Conservation (phyloP, 2,113 vertebrate species). For the Boulengerochromis microlepis region DNA sequence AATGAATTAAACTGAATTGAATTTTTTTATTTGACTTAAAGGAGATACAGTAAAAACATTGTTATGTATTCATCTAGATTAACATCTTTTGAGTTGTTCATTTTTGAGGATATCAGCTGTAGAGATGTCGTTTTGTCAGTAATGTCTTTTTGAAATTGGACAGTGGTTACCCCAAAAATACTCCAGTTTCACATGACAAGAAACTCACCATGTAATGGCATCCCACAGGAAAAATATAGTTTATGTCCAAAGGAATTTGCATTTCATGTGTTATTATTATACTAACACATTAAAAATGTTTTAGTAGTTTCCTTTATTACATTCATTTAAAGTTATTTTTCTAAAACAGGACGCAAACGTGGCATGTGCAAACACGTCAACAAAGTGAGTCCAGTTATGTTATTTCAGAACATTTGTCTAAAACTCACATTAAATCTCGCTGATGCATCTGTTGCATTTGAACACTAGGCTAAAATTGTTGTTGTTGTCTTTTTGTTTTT, state of each 20-base stretch:
- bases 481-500: not conserved
- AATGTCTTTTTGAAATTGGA: not conserved
- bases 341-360: conserved; percentile 2
- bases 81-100: not conserved
- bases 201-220: not conserved
- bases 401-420: not conserved
- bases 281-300: not conserved
- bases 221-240: not conserved
- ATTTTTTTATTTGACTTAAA: not conserved
- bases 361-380: not conserved
- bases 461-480: not conserved
- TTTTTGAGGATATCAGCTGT: not conserved
- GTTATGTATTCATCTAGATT: not conserved
- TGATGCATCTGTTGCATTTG: not conserved
- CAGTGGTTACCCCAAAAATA: not conserved
- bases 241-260: not conserved
- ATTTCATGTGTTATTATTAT: not conserved
- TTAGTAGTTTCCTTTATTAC: not conserved
- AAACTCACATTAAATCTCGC: not conserved
- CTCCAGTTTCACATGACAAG: not conserved
- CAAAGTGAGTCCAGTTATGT: conserved; percentile 29
- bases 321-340: not conserved
- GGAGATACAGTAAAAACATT: not conserved
- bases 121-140: not conserved
- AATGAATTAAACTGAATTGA: not conserved